Evolutionary conservation across 2,888 invertebrate genomes (phyloP).

Genomic region (Rhagonycha lutea): DNA sequence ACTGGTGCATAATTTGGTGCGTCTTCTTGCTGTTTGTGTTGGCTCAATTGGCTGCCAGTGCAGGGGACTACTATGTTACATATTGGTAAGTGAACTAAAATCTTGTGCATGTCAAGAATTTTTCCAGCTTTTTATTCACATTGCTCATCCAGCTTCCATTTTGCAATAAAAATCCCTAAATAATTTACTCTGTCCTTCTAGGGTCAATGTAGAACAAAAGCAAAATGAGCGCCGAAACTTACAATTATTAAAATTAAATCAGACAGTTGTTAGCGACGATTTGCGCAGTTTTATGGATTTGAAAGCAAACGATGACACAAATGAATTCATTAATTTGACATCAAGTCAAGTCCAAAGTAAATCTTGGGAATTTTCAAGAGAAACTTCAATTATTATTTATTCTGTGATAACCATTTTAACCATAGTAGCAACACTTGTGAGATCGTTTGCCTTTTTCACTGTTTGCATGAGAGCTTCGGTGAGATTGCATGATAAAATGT

Average conservation of each 20-base stretch:
- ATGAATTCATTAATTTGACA: background rate
- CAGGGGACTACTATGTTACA: slow-evolving; percentile 78
- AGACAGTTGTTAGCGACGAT: background rate
- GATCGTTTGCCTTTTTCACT: slow-evolving; percentile 69
- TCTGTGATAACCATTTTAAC: slow-evolving; percentile 58
- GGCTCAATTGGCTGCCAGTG: slow-evolving; percentile 73
- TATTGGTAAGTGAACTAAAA: slow-evolving; percentile 63
- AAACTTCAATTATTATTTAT: slow-evolving; percentile 50
- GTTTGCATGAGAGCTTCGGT: slow-evolving; percentile 75
- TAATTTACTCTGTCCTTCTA: slow-evolving; percentile 22
- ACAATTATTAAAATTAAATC: background rate
- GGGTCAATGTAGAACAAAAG: slow-evolving; percentile 41
- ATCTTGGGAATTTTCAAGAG: slow-evolving; percentile 49
- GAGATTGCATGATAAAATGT: slow-evolving; percentile 82
- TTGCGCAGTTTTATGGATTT: background rate
- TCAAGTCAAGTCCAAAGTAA: background rate
- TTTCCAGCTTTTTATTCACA: too few species aligned
- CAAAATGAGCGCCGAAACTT: background rate
- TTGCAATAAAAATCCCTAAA: too few species aligned
- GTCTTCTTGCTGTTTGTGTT: slow-evolving; percentile 66
- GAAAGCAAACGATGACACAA: background rate
- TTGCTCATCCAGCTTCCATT: too few species aligned
- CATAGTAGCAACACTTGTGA: slow-evolving; percentile 57
- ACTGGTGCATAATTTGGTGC: slow-evolving; percentile 62
- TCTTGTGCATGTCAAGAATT: background rate